phyloP scores from a whole-genome alignment of 1,140 invertebrate species.

The Ridgeia piscesae region DNA sequence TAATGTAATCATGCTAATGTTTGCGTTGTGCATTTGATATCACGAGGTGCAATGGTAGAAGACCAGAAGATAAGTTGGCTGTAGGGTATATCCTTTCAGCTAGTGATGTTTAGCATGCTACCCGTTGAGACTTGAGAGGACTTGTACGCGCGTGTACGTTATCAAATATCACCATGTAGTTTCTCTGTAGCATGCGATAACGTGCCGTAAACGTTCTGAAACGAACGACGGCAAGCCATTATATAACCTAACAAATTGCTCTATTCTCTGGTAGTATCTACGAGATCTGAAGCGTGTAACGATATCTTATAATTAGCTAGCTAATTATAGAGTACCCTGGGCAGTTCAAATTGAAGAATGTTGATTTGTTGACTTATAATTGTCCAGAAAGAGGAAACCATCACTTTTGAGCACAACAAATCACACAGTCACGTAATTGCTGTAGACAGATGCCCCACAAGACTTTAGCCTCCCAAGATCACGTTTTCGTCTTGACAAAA shows the following conservation, averaged over 20 bases:
- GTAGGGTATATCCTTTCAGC: background rate
- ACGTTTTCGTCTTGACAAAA: background rate
- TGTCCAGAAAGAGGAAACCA: background rate
- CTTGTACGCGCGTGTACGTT: background rate
- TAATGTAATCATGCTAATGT: background rate
- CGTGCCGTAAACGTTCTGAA: background rate
- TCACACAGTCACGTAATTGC: background rate
- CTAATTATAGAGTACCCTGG: background rate
- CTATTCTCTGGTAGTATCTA: background rate
- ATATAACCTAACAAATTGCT: background rate
- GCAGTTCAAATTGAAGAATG: background rate
- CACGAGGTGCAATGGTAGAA: background rate
- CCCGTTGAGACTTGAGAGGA: background rate
- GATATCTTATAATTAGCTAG: background rate
- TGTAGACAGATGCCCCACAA: background rate
- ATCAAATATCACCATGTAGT: background rate
- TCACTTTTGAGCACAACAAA: background rate
- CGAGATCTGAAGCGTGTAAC: background rate
- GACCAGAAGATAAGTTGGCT: background rate
- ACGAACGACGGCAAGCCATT: background rate
- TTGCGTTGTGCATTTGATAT: background rate
- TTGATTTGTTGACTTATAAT: background rate
- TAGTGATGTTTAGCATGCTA: background rate
- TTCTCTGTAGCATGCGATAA: background rate
- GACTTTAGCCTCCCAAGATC: background rate